These are phyloP conservation scores for Pantherophis vulpinus DNA, from an alignment of 2,797 vertebrate species.

Conservation along the genomic window DNA sequence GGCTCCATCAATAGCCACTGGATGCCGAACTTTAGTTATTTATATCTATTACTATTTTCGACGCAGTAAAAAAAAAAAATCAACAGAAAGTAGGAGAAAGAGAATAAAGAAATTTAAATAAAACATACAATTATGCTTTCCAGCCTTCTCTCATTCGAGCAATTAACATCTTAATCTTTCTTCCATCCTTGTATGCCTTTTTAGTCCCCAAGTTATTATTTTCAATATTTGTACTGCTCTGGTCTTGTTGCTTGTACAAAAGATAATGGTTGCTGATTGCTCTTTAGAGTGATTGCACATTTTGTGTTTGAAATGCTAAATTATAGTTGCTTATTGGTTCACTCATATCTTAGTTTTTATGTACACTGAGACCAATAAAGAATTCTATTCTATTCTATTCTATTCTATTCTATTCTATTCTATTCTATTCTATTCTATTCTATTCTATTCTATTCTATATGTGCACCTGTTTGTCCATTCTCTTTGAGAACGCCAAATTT, in stretches of 20 bases:
- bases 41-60: neutral
- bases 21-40: neutral
- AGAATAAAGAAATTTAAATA: neutral
- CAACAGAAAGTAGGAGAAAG: neutral
- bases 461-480: neutral
- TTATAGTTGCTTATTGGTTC: neutral
- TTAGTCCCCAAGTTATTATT: neutral
- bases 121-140: neutral
- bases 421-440: too few relatives aligned
- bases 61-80: neutral
- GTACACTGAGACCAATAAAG: too few relatives aligned
- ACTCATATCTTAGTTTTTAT: too few relatives aligned
- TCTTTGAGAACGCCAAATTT: neutral
- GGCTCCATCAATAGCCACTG: neutral
- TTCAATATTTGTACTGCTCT: neutral
- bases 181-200: neutral
- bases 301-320: neutral
- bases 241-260: fast-evolving
- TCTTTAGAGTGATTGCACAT: neutral
- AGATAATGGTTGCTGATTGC: neutral
- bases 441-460: too few relatives aligned
- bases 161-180: neutral
- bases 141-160: neutral
- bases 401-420: too few relatives aligned
- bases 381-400: too few relatives aligned